Evolutionary conservation across 2,797 vertebrate species (phyloP), one percentile per base, ranked within the genome.

Genomic region (Chaunax sp.): DNA sequence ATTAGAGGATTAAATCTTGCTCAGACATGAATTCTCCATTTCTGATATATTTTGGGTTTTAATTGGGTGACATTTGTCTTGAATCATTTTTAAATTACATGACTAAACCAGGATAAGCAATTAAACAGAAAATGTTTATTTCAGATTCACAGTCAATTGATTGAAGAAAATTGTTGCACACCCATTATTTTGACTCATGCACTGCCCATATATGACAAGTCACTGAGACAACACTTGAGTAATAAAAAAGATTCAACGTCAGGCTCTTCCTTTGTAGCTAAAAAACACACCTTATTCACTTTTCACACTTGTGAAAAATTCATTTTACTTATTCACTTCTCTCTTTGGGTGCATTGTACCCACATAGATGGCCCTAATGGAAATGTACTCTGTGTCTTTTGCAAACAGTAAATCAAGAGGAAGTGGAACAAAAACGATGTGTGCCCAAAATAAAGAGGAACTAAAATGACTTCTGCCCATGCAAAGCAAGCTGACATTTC

Each of bases 381-480:
- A 85, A 82, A 88, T 72, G 37, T 74, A 54, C 68, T 28, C 16
- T 16, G 55, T 40, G 71, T 73, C 50, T 78, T 79, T 45, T 46
- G 53, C 64, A 82, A 43, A 82, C 47, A 53, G 22, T 2, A 40
- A 71, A 61, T 55, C 11, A 78, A 83, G 85, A 83, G 88, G 91
- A 92, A 90, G 82, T 89, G 84, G 67, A 82, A 87, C 9, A 88
- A 72, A 87, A 70, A 23, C 62, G 53, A 81, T 80, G 78, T 53
- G 68, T 8, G 44, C 50, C 41, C 50, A 51, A 44, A 57, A 35
- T 57, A 77, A 89, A 77, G 43, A 33, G 82, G 89, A 90, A 90
- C 79, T 86, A 41, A 61, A 74, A 38, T 22, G 26, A 61, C 59
- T 85, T 67, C 70, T 86, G 77, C 52, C 46, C 55, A 85, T 88